A percentile compares a stretch with the other conserved stretches of the same genome.
phyloP scores from a whole-genome alignment of 2,113 vertebrate species.

The Crotalus tigris region DNA sequence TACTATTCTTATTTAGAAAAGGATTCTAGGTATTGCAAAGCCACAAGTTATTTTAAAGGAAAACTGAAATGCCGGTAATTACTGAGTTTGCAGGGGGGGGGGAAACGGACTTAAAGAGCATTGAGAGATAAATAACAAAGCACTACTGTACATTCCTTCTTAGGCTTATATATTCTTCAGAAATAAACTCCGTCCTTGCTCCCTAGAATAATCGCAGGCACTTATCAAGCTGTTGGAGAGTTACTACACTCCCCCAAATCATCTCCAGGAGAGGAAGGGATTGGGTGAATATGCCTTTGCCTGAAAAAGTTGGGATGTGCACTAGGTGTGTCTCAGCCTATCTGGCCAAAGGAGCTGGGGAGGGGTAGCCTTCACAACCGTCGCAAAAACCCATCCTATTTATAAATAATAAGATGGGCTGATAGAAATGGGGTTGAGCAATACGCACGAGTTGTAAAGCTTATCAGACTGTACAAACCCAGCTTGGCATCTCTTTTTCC shows the following conservation, averaged over 20 bases:
- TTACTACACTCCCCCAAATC: neutral
- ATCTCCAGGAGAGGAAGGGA: neutral
- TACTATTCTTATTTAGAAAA: neutral
- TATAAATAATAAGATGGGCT: neutral
- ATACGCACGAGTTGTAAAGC: neutral
- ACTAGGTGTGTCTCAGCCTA: neutral
- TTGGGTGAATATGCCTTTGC: neutral
- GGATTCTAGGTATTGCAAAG: neutral
- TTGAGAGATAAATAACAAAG: neutral
- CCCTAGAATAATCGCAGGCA: neutral
- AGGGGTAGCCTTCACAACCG: neutral
- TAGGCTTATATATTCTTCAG: neutral
- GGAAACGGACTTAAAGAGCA: neutral
- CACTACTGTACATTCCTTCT: neutral
- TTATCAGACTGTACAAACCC: neutral
- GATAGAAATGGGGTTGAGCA: neutral
- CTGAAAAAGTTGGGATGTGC: neutral
- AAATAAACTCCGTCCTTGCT: neutral
- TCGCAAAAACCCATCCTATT: neutral
- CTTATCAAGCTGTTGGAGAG: neutral
- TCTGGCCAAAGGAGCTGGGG: neutral
- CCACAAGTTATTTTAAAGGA: neutral
- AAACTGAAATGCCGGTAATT: neutral
- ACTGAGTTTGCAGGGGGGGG: neutral
- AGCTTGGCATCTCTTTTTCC: slow-evolving; percentile 38